Evolutionary conservation across 2,113 vertebrate species (phyloP).

Genomic region (Anguilla japonica): DNA sequence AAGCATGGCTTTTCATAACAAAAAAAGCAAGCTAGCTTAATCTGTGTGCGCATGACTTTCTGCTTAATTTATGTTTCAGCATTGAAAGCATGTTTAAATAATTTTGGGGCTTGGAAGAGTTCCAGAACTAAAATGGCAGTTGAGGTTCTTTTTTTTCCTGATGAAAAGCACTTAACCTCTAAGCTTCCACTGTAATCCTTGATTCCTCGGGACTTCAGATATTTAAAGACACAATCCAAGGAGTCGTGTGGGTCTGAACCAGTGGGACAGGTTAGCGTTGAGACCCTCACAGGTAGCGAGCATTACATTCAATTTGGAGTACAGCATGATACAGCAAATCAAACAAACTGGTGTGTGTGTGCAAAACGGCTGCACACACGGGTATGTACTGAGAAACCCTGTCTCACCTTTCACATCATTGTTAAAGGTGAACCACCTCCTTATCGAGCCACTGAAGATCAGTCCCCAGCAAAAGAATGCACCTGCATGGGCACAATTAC

Average conservation of each 20-base stretch:
- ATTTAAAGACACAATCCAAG: conserved; percentile 2
- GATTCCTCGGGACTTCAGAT: conserved; percentile 25
- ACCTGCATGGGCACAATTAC: too few species aligned
- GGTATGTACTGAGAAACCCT: not conserved
- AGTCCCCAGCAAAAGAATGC: not conserved
- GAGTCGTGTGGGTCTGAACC: not conserved
- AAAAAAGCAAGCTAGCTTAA: conserved; percentile 14
- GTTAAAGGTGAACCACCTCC: not conserved
- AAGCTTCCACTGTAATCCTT: conserved; percentile 19
- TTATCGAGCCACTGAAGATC: not conserved
- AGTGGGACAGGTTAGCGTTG: not conserved
- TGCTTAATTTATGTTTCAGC: not conserved
- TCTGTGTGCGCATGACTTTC: not conserved
- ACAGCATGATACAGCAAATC: conserved; percentile 36
- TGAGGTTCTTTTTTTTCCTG: conserved; percentile 10
- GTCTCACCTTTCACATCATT: not conserved
- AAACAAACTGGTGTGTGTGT: not conserved
- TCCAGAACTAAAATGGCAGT: conserved; percentile 23
- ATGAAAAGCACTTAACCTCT: conserved; percentile 22
- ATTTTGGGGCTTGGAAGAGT: conserved; percentile 12
- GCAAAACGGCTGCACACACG: conserved; percentile 13
- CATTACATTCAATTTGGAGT: not conserved
- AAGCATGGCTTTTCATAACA: not conserved
- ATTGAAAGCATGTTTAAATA: conserved; percentile 16
- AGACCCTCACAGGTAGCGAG: not conserved